phyloP scores from a whole-genome alignment of 35 echinoderm and acorn worm genomes.

The Lytechinus variegatus region DNA sequence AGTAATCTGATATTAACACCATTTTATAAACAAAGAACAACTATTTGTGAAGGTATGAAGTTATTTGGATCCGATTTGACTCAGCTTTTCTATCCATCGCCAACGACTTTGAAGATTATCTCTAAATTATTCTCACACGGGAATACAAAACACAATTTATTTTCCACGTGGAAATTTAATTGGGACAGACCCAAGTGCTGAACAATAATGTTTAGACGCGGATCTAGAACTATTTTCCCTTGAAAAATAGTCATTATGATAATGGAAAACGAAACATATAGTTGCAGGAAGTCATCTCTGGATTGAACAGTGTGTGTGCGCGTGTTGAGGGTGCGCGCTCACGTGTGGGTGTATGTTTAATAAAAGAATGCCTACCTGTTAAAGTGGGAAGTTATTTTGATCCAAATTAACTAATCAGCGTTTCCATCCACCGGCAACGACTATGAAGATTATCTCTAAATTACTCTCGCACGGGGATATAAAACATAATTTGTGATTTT shows the following conservation, averaged over 20 bases:
- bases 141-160: neutral
- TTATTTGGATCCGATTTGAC: neutral
- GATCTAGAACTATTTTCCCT: no score
- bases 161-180: neutral
- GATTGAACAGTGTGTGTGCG: no score
- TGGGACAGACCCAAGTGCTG: neutral
- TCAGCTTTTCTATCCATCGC: neutral
- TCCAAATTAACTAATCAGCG: neutral
- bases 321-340: no score
- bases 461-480: neutral
- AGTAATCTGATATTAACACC: no score
- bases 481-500: neutral
- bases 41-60: no score
- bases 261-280: no score
- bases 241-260: no score
- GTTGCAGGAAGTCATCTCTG: no score
- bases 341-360: no score
- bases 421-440: neutral
- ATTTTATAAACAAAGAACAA: no score
- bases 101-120: neutral
- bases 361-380: no score
- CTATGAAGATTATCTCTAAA: neutral
- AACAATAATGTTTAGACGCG: no score
- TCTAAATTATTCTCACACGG: neutral
- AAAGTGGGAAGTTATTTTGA: neutral